phyloP scores from a whole-genome alignment of 2,888 invertebrate genomes.

The Oscheius onirici region DNA sequence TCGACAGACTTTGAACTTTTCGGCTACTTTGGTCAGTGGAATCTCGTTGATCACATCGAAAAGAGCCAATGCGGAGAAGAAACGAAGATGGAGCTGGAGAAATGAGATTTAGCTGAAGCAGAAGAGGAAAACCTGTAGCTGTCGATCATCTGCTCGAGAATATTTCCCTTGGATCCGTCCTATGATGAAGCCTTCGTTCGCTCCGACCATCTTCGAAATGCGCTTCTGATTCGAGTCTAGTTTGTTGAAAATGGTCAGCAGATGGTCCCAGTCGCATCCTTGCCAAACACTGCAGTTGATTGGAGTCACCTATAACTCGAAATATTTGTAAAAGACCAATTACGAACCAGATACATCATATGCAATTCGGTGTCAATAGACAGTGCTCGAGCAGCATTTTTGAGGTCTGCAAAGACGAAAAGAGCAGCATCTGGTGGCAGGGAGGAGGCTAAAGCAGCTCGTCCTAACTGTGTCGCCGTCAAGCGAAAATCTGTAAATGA shows the following conservation, averaged over 20 bases:
- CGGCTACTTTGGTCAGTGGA: conserved; percentile 80
- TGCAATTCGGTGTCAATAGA: conserved; percentile 94
- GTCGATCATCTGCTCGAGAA: conserved; percentile 34
- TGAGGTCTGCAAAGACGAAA: conserved; percentile 86
- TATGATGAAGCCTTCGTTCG: conserved; percentile 84
- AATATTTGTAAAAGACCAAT: too few relatives aligned
- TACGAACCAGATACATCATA: conserved; percentile 85
- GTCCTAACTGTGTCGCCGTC: conserved; percentile 84
- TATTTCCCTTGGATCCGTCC: conserved; percentile 74
- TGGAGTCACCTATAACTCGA: conserved; percentile 87
- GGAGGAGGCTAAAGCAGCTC: conserved; percentile 90
- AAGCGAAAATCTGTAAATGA: conserved; percentile 15
- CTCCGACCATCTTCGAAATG: conserved; percentile 88
- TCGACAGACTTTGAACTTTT: conserved; percentile 85
- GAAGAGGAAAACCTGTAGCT: conserved; percentile 34
- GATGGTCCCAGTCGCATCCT: conserved; percentile 80
- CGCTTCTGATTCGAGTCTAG: conserved; percentile 83
- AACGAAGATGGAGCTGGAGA: conserved; percentile 72
- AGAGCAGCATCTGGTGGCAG: conserved; percentile 94
- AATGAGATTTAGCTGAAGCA: not conserved
- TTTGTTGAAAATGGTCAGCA: conserved; percentile 83
- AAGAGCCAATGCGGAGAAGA: conserved; percentile 83
- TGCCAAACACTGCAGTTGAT: conserved; percentile 83
- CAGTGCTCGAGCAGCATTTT: conserved; percentile 87
- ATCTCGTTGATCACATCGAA: conserved; percentile 92